Evolutionary conservation across 2,797 vertebrate genomes (phyloP).

Genomic region (Phoeniculus purpureus): DNA sequence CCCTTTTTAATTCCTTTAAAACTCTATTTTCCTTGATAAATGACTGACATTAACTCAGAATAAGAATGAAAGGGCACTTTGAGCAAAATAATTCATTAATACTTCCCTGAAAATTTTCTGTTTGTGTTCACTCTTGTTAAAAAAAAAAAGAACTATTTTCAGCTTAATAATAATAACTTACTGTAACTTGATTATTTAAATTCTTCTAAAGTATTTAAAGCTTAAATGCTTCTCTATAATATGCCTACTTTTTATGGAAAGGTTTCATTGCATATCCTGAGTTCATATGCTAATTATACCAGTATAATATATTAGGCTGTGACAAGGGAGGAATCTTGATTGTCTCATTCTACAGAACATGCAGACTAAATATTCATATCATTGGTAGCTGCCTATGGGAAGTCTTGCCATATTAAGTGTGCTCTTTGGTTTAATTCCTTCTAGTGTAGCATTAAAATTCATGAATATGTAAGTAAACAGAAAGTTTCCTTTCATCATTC

Average conservation of each 20-base stretch:
- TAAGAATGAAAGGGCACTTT: background rate
- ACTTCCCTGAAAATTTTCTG: background rate
- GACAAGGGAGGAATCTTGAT: background rate
- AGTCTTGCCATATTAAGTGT: background rate
- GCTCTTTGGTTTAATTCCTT: constrained; percentile 36
- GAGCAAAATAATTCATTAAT: background rate
- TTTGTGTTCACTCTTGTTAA: background rate
- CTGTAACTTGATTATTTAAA: background rate
- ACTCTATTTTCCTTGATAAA: background rate
- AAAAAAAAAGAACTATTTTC: background rate
- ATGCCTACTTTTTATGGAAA: background rate
- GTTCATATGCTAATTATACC: background rate
- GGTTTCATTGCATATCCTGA: background rate
- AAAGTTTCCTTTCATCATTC: constrained; percentile 12
- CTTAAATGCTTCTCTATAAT: background rate
- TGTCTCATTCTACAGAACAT: background rate
- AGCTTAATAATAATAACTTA: background rate
- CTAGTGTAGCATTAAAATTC: constrained; percentile 33
- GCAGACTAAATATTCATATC: background rate
- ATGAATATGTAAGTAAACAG: constrained; percentile 8
- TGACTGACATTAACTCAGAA: background rate
- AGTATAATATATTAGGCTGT: background rate
- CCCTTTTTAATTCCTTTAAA: background rate
- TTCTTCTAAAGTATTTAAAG: background rate
- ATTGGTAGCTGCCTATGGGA: background rate